Percentiles rank a stretch among this genome's conserved stretches.
These are phyloP conservation scores for Labeo rohita DNA, from an alignment of 2,113 vertebrate species.

Conservation along the genomic window DNA sequence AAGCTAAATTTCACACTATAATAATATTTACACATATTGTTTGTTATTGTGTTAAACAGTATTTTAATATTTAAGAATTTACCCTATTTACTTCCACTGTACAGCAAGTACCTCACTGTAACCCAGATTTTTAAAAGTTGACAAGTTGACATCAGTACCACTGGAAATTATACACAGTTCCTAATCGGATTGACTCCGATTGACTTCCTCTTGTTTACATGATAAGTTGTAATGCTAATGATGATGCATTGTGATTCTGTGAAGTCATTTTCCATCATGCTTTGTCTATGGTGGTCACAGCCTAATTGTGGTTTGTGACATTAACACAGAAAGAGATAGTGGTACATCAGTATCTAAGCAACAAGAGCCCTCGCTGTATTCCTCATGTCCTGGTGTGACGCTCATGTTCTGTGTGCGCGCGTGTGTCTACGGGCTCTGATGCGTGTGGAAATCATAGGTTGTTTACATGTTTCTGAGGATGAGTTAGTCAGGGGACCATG, in stretches of 20 bases:
- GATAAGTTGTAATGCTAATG: not conserved
- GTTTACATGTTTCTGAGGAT: conserved; percentile 30
- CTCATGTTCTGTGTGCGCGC: conserved; percentile 23
- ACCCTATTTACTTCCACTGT: not conserved
- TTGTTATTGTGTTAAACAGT: not conserved
- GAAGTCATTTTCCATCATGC: conserved; percentile 41
- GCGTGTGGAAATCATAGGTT: not conserved
- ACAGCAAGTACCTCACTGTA: not conserved
- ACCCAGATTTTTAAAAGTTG: not conserved
- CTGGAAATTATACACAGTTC: not conserved
- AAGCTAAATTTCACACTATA: not conserved
- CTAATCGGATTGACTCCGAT: not conserved
- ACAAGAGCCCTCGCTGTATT: conserved; percentile 65
- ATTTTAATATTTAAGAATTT: not conserved
- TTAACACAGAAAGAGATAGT: conserved; percentile 60
- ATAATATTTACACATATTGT: not conserved
- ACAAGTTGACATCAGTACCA: not conserved
- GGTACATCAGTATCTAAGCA: conserved; percentile 80
- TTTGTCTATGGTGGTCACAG: conserved; percentile 47
- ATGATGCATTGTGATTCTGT: conserved; percentile 30
- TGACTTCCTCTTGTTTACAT: not conserved
- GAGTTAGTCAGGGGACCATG: not conserved
- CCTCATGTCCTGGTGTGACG: conserved; percentile 54
- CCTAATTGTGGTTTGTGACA: conserved; percentile 56
- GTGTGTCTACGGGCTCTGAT: not conserved